These are phyloP conservation scores for Ichneumon xanthorius DNA, from an alignment of 2,888 invertebrate species.

Conservation along the genomic window DNA sequence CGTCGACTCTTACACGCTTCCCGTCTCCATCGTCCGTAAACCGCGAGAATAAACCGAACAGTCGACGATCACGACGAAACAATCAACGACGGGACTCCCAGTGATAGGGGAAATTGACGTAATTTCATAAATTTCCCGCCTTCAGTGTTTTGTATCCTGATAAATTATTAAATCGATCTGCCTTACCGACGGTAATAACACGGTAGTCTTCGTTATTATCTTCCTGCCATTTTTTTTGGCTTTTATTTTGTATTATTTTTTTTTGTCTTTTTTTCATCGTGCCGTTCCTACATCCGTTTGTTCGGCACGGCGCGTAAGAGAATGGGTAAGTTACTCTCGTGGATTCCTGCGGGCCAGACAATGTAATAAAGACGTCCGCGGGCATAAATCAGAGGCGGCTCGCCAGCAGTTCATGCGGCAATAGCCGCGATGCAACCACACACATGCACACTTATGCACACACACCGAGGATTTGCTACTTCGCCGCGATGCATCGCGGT, in stretches of 20 bases:
- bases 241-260: not conserved
- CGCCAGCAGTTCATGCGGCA: conserved; percentile 59
- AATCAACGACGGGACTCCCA: conserved; percentile 44
- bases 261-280: conserved; percentile 25
- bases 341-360: conserved; percentile 64
- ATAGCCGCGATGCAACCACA: conserved; percentile 7
- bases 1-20: conserved; percentile 29
- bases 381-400: conserved; percentile 72
- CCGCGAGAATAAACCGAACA: conserved; percentile 2
- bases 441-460: not conserved
- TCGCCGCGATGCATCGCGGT: conserved; percentile 24
- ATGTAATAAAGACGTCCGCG: conserved; percentile 78
- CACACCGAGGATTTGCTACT: not conserved
- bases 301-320: conserved; percentile 24
- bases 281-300: conserved; percentile 42
- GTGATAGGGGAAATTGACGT: conserved; percentile 55
- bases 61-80: conserved; percentile 27
- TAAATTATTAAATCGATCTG: conserved; percentile 19
- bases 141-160: conserved; percentile 30
- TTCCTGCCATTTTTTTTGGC: conserved; percentile 15
- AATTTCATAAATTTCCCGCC: conserved; percentile 57
- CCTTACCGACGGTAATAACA: conserved; percentile 20
- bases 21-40: not conserved
- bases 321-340: conserved; percentile 50
- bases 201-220: conserved; percentile 31